These are phyloP conservation scores for Aurelia sp. DNA, from an alignment of 30 jellyfish, hydroid and myxozoan species.

Conservation along the genomic window DNA sequence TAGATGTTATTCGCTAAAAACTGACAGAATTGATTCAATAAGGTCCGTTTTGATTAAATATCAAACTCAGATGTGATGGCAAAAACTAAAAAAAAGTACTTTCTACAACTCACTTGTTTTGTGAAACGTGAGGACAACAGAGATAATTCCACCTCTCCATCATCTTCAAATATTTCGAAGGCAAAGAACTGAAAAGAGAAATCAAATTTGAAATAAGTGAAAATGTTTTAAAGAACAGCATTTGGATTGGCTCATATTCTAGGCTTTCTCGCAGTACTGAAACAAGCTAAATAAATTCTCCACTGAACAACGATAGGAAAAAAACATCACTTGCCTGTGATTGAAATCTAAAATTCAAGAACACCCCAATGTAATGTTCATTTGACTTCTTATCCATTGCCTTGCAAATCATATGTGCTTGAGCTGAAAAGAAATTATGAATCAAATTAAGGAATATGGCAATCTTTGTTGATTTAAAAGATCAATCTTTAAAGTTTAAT, in stretches of 20 bases:
- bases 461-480: neutral
- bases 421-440: slow-evolving; percentile 40
- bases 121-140: slow-evolving; percentile 79
- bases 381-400: slow-evolving; percentile 25
- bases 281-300: neutral
- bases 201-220: neutral
- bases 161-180: slow-evolving; percentile 73
- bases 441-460: too few species aligned
- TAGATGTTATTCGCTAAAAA: neutral
- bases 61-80: too few species aligned
- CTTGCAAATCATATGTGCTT: slow-evolving; percentile 45
- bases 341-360: slow-evolving; percentile 48
- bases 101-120: slow-evolving; percentile 53
- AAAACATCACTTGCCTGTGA: slow-evolving; percentile 52
- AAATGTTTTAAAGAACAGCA: neutral
- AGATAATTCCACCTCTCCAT: slow-evolving; percentile 66
- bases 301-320: neutral
- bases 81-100: neutral
- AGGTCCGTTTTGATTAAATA: too few species aligned
- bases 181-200: slow-evolving; percentile 63
- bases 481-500: neutral
- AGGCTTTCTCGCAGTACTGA: neutral
- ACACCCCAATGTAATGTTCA: slow-evolving; percentile 43
- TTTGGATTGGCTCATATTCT: neutral
- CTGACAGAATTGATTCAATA: neutral